Conservation (phyloP, 2,888 invertebrate genomes). For the Stegana nigrithorax region DNA sequence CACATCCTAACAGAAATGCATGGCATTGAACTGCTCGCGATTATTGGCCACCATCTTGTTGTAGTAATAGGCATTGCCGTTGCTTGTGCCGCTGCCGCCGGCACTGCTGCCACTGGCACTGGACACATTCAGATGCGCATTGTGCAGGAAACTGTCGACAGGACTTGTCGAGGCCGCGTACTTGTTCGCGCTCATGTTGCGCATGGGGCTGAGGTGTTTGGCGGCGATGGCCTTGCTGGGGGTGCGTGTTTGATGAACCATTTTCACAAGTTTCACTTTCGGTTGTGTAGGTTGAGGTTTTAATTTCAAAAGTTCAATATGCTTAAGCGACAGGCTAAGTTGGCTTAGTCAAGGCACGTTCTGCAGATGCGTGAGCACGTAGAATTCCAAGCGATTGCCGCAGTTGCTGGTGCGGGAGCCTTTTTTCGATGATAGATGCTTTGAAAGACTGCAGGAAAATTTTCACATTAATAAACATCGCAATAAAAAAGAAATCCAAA, state of each 20-base stretch:
- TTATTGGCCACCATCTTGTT: slow-evolving; percentile 64
- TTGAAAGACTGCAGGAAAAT: slow-evolving; percentile 75
- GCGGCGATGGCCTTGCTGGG: slow-evolving; percentile 52
- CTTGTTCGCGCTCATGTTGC: slow-evolving; percentile 43
- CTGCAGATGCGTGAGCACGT: slow-evolving; percentile 84
- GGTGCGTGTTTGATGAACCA: slow-evolving; percentile 63
- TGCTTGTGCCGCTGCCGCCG: slow-evolving; percentile 12
- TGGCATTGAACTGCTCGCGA: slow-evolving; percentile 63
- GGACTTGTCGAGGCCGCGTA: slow-evolving; percentile 49
- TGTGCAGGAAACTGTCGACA: slow-evolving; percentile 43
- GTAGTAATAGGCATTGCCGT: slow-evolving; percentile 49
- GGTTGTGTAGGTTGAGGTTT: background rate
- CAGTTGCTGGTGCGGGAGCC: slow-evolving; percentile 87
- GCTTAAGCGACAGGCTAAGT: background rate
- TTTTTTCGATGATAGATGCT: slow-evolving; percentile 85
- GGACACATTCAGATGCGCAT: slow-evolving; percentile 25
- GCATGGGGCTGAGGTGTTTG: slow-evolving; percentile 60
- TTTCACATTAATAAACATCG: background rate
- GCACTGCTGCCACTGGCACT: background rate
- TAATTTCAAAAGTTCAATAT: slow-evolving; percentile 25
- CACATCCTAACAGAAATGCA: slow-evolving; percentile 61
- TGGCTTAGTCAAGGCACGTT: slow-evolving; percentile 80
- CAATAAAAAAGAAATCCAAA: background rate
- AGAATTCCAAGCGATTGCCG: slow-evolving; percentile 85
- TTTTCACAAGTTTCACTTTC: slow-evolving; percentile 37